Base-by-base conservation (phyloP, 2,113 vertebrate genomes). In the Aegithalos caudatus region DNA sequence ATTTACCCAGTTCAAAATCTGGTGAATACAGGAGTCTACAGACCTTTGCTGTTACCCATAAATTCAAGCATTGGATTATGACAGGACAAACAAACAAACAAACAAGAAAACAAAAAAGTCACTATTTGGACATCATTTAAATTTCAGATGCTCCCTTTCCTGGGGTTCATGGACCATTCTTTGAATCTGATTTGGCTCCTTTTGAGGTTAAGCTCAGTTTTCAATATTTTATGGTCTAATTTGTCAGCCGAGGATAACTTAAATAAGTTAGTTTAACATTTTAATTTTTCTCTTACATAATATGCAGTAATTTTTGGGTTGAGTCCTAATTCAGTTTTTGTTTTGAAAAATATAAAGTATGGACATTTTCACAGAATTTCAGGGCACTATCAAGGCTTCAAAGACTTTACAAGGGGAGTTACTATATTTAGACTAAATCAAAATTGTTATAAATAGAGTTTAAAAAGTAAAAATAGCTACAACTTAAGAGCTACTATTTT, bases 401-500 rank as follows among this genome's bases (percentile, higher is more conserved):
- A 73, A 89, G 9, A 38, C 2, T 12, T 72, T 50, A 16, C 4
- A 64, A 24, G 58, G 12, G 20, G 5, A 50, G 20, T 56, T 31
- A 44, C 2, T 77, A 13, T 50, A 61, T 57, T 70, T 56, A 64
- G 5, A 23, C 14, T 31, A 72, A 35, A 50, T 57, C 3, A 58
- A 67, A 70, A 44, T 31, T 23, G 6, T 23, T 62, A 12, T 3
- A 74, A 65, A 81, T 31, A 6, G 57, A 64, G 22, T 71, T 60
- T 16, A 9, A 16, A 23, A n/a, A 11, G 5, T 28, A 79, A 87
- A 81, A 60, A 29, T 45, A 89, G 5, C 6, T 58, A 38, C 17
- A 38, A 40, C 0, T 35, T 40, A 29, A 47, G 5, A 42, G 7
- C 5, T 62, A 33, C 2, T n/a, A n/a, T n/a, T n/a, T n/a, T n/a